A percentile compares a stretch with the other conserved stretches of the same genome.
These are phyloP conservation scores for Semaprochilodus insignis DNA, from an alignment of 2,797 vertebrate species.

Conservation along the genomic window DNA sequence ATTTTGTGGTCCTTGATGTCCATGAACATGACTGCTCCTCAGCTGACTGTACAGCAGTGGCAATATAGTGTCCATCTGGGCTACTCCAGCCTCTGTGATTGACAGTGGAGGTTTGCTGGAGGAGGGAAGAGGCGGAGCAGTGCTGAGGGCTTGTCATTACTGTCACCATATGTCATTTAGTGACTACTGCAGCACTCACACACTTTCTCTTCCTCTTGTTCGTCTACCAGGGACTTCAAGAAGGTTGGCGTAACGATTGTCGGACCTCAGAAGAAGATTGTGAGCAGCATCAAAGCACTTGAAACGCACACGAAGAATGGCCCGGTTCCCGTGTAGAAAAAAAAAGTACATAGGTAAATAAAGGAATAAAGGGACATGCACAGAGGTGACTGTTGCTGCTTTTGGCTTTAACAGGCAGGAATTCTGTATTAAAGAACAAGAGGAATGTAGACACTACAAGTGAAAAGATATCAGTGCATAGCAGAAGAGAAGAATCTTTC, in stretches of 20 bases:
- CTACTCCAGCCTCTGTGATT: conserved; percentile 68
- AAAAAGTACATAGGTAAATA: conserved; percentile 22
- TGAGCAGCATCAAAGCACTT: conserved; percentile 95
- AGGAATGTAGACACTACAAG: conserved; percentile 37
- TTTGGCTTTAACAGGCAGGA: conserved; percentile 55
- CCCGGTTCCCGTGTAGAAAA: conserved; percentile 92
- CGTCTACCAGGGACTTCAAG: conserved; percentile 88
- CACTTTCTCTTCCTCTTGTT: conserved; percentile 58
- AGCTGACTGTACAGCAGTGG: conserved; percentile 38
- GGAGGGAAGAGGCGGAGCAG: conserved; percentile 61
- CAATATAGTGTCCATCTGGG: conserved; percentile 66
- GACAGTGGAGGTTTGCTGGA: conserved; percentile 61
- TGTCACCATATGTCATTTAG: conserved; percentile 64
- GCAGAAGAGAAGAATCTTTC: conserved; percentile 36
- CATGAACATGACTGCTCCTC: conserved; percentile 41
- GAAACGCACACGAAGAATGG: conserved; percentile 93
- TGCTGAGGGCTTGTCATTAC: conserved; percentile 64
- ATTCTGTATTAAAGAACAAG: conserved; percentile 34
- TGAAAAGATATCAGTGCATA: conserved; percentile 42
- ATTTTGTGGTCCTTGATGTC: conserved; percentile 47
- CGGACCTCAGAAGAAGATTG: conserved; percentile 95
- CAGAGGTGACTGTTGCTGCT: conserved; percentile 57
- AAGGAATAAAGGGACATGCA: conserved; percentile 15
- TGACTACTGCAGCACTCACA: conserved; percentile 56
- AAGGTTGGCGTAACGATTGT: conserved; percentile 94